Percentiles rank a stretch among this genome's conserved stretches.
Evolutionary conservation across 2,888 invertebrate species (phyloP).

Genomic region (Zaprionus obscuricornis): DNA sequence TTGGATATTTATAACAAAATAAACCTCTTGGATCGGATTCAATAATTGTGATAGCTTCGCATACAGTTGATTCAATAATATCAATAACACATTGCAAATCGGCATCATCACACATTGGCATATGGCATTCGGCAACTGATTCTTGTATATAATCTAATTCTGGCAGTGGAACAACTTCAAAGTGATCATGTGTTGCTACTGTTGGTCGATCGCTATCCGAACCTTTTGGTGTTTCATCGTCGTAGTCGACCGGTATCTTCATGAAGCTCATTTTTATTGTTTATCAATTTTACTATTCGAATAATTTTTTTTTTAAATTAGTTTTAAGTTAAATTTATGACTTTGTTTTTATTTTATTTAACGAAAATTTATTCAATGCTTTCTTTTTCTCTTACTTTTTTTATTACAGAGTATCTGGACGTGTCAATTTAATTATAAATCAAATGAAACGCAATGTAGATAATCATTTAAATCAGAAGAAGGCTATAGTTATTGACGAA

Average conservation of each 20-base stretch:
- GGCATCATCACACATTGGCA: conserved; percentile 47
- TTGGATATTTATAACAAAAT: conserved; percentile 66
- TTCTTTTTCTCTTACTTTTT: not conserved
- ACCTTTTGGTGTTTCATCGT: too few relatives aligned
- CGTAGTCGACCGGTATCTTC: too few relatives aligned
- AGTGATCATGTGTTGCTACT: not conserved
- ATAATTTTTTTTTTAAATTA: not conserved
- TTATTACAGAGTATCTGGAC: conserved; percentile 79
- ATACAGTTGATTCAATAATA: conserved; percentile 49
- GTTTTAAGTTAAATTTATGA: not conserved
- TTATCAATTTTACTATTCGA: too few relatives aligned
- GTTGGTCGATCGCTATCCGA: not conserved
- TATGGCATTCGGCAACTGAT: conserved; percentile 32
- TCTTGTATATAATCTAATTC: not conserved
- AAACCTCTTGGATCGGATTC: conserved; percentile 57
- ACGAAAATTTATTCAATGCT: not conserved
- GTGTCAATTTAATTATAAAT: conserved; percentile 81
- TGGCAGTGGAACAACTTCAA: not conserved
- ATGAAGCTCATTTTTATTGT: too few relatives aligned
- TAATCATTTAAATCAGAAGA: conserved; percentile 74
- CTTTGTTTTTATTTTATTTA: not conserved
- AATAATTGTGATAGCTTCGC: conserved; percentile 58
- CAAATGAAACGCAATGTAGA: conserved; percentile 82
- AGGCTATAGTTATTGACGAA: conserved; percentile 79
- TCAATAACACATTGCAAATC: conserved; percentile 51